These are phyloP conservation scores for Empidonax alnorum DNA, from an alignment of 2,113 vertebrate genomes.

Conservation along the genomic window DNA sequence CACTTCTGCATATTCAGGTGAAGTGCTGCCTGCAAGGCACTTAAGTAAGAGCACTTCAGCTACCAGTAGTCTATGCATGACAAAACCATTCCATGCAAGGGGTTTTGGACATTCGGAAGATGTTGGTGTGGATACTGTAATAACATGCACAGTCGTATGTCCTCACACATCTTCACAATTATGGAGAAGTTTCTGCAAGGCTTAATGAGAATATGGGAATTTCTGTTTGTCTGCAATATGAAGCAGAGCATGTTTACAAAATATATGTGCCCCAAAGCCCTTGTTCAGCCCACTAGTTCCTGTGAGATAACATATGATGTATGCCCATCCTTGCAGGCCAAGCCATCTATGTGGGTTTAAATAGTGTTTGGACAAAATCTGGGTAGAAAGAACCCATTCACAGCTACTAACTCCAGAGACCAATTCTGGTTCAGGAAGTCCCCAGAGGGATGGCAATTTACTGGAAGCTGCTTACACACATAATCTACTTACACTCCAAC, in stretches of 20 bases:
- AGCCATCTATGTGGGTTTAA: not conserved
- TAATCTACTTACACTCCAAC: not conserved
- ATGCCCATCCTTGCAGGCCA: not conserved
- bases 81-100: not conserved
- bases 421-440: not conserved
- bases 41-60: not conserved
- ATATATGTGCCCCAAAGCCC: not conserved
- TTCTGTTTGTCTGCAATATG: not conserved
- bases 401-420: not conserved
- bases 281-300: not conserved
- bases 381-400: not conserved
- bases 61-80: not conserved
- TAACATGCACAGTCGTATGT: not conserved
- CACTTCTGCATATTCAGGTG: not conserved
- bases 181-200: not conserved
- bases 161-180: not conserved
- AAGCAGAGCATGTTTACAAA: not conserved
- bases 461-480: not conserved
- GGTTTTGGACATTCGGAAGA: not conserved
- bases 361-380: not conserved
- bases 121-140: not conserved
- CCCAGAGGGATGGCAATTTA: not conserved
- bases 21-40: not conserved
- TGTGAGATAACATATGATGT: not conserved
- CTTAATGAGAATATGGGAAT: not conserved